A percentile compares a stretch with the other conserved stretches of the same genome.
Conservation (phyloP, 2,113 vertebrate species). For the Oryzias woworae region DNA sequence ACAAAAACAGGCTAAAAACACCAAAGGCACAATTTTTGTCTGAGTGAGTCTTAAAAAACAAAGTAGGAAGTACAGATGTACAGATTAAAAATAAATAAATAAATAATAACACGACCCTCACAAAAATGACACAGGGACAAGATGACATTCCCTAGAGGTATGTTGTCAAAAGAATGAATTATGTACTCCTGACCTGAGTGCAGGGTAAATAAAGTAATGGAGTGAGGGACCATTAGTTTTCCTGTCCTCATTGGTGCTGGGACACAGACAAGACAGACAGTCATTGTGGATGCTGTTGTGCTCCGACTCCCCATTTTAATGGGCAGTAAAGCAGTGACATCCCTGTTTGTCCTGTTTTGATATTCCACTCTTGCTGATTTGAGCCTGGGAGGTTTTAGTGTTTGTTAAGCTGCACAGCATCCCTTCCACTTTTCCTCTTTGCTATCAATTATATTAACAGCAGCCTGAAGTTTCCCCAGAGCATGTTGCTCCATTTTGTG, state of each 20-base stretch:
- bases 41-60: too few species aligned
- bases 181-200: constrained; percentile 12
- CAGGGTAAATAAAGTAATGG: constrained; percentile 10
- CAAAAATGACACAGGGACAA: too few species aligned
- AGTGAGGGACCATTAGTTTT: neutral
- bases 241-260: neutral
- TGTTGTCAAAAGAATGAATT: neutral
- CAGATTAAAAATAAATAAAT: too few species aligned
- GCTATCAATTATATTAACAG: constrained; percentile 61
- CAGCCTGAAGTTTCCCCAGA: constrained; percentile 39
- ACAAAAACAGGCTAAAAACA: too few species aligned
- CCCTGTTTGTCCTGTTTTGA: constrained; percentile 35
- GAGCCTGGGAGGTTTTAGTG: constrained; percentile 26
- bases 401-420: constrained; percentile 41
- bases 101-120: too few species aligned
- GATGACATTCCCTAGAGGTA: too few species aligned
- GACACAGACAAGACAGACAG: neutral
- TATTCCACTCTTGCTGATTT: constrained; percentile 22
- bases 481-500: constrained; percentile 62
- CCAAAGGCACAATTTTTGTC: too few species aligned
- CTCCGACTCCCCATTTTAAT: constrained; percentile 15
- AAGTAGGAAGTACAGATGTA: too few species aligned
- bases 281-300: neutral
- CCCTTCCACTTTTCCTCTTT: constrained; percentile 5
- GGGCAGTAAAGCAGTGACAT: constrained; percentile 11